A percentile compares a stretch with the other conserved stretches of the same genome.
phyloP scores from a whole-genome alignment of 2,888 invertebrate genomes.

The Sympetrum striolatum region DNA sequence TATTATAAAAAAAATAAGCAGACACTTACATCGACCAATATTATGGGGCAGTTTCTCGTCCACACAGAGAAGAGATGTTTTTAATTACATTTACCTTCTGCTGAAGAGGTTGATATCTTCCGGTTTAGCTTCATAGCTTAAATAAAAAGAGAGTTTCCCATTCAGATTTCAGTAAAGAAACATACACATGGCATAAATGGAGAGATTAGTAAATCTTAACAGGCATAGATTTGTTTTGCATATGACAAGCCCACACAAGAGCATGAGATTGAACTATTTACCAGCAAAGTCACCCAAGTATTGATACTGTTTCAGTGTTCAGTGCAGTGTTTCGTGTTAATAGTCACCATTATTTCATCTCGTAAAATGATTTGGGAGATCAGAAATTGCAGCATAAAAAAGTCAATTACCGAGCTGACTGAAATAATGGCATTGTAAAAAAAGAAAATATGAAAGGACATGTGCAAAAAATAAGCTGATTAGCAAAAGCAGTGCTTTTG shows the following conservation, averaged over 20 bases:
- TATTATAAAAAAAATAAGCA: conserved; percentile 46
- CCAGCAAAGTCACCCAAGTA: background rate
- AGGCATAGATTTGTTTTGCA: background rate
- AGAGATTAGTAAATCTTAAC: conserved; percentile 16
- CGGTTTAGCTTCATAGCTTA: conserved; percentile 63
- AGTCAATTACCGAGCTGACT: background rate
- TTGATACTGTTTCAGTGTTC: background rate
- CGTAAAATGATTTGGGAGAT: background rate
- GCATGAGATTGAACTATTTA: background rate
- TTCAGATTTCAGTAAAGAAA: conserved; percentile 15
- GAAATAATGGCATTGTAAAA: conserved; percentile 7
- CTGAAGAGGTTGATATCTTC: conserved; percentile 61
- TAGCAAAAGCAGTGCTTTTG: conserved; percentile 22
- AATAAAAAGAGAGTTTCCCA: conserved; percentile 50
- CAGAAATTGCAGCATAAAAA: background rate
- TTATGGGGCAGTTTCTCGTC: conserved; percentile 54
- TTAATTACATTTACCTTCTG: conserved; percentile 63
- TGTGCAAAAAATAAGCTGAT: conserved; percentile 22
- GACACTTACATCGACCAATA: conserved; percentile 57
- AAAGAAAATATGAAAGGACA: conserved; percentile 1
- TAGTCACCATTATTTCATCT: conserved; percentile 4
- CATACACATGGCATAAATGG: background rate
- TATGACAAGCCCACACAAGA: background rate
- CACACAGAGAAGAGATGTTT: conserved; percentile 53
- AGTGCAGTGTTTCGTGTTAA: conserved; percentile 23